Percentiles rank a stretch among this genome's conserved stretches.
Evolutionary conservation across 2,888 invertebrate genomes (phyloP).

Genomic region (Dynastes maya): DNA sequence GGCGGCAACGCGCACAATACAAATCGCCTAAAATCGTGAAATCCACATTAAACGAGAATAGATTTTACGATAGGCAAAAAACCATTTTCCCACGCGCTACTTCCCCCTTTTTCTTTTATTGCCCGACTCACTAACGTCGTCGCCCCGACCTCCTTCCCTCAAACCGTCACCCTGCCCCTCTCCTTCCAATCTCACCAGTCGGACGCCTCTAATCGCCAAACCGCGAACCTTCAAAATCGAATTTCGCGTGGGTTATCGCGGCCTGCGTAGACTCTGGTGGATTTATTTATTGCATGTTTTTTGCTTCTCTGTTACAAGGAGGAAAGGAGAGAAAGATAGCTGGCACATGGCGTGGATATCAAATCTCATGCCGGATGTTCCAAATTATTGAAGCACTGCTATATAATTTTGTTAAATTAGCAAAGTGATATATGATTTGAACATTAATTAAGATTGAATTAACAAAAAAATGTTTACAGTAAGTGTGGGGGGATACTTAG

Average conservation of each 20-base stretch:
- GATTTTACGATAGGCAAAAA: constrained; percentile 41
- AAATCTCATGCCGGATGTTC: too few relatives aligned
- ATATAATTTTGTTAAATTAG: too few relatives aligned
- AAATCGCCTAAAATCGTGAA: constrained; percentile 43
- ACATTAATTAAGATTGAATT: too few relatives aligned
- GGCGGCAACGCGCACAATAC: constrained; percentile 25
- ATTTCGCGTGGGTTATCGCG: constrained; percentile 42
- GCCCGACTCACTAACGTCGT: constrained; percentile 8
- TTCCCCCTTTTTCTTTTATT: constrained; percentile 43
- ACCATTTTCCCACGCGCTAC: constrained; percentile 38
- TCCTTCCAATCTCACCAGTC: background rate
- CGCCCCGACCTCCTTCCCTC: background rate
- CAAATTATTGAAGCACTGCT: too few relatives aligned
- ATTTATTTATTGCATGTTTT: constrained; percentile 40
- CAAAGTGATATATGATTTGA: too few relatives aligned
- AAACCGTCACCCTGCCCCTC: background rate
- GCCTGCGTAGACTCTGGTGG: constrained; percentile 1
- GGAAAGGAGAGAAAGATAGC: too few relatives aligned
- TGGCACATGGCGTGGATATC: too few relatives aligned
- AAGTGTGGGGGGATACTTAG: too few relatives aligned
- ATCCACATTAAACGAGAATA: constrained; percentile 45
- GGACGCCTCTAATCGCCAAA: background rate
- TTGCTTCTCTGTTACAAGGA: too few relatives aligned
- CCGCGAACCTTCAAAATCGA: constrained; percentile 43
- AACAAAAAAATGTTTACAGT: too few relatives aligned